Evolutionary conservation across 2,888 invertebrate species (phyloP).

Genomic region (Pammene fasciana): DNA sequence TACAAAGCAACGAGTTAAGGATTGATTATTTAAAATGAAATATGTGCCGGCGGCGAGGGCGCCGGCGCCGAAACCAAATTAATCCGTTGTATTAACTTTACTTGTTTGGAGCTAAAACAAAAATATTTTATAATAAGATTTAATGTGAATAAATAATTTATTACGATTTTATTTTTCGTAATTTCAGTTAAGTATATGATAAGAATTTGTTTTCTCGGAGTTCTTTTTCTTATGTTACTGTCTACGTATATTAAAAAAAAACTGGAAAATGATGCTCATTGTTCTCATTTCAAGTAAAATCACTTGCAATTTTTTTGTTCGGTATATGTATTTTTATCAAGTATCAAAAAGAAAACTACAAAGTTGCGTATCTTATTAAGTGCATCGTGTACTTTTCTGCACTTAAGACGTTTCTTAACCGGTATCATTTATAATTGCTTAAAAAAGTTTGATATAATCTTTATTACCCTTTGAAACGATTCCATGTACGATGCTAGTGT

Average conservation of each 20-base stretch:
- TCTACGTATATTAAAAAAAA: too few relatives aligned
- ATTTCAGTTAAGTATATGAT: too few relatives aligned
- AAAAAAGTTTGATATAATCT: slow-evolving; percentile 61
- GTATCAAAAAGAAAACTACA: not conserved
- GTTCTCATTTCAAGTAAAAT: not conserved
- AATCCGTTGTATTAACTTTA: slow-evolving; percentile 13
- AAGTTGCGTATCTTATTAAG: not conserved
- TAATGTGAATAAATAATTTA: not conserved
- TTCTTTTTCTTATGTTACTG: too few relatives aligned
- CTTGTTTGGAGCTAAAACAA: not conserved
- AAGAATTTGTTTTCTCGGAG: too few relatives aligned
- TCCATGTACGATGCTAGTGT: slow-evolving; percentile 66
- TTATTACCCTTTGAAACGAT: slow-evolving; percentile 69
- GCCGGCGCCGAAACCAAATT: slow-evolving; percentile 37
- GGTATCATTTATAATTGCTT: slow-evolving; percentile 38
- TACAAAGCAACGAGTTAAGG: slow-evolving; percentile 18
- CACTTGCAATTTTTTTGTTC: not conserved
- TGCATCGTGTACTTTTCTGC: slow-evolving; percentile 6
- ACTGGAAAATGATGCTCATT: too few relatives aligned
- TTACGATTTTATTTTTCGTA: too few relatives aligned
- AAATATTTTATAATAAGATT: not conserved
- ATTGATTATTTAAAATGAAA: slow-evolving; percentile 33
- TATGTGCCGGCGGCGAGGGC: slow-evolving; percentile 16
- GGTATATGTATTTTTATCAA: too few relatives aligned
- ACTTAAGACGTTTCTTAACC: slow-evolving; percentile 32